Evolutionary conservation across 1,140 invertebrate species (phyloP), one percentile per base, ranked within the genome.

Genomic region (Kradibia gibbosae): DNA sequence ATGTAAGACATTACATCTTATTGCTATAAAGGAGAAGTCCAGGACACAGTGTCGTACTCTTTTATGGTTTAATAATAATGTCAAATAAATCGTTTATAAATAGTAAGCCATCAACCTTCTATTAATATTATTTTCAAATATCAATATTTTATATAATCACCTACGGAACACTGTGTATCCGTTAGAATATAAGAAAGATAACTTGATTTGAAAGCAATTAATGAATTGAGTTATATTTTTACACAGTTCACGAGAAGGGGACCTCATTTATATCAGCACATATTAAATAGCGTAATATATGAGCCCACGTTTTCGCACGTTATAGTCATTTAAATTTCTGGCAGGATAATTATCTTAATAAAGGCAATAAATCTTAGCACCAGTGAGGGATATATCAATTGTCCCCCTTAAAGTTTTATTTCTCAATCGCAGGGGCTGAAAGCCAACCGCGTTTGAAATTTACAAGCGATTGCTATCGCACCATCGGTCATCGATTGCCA

Each of bases 41-140:
- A 31, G 13, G 0, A 20, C 3, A 4, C 15, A 28, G 15, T 15
- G 60, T 10, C 50, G 15, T 20, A 4, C 15, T n/a, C 1, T 10
- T 39, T 22, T 13, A 67, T 4, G 1, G 5, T 20, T n/a, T n/a
- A 67, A 67, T 67, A 39, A 4, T n/a, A 1, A 67, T 39, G 34
- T 39, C 34, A 39, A 67, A 39, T 67, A 67, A 67, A 22, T 39
- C 20, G 20, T 8, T 4, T n/a, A 4, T 39, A n/a, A 39, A 39
- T 67, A 39, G 20, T 67, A 17, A 15, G 20, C 39, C 62, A 67
- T 71, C 48, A 48, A 71, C 48, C 25, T 45, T 45, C 25, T 67
- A 67, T 67, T 78, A 67, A 70, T 50, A 77, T 67, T 50, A 36
- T 65, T 45, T 78, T 65, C 28, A 25, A 39, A 31, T 45, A 67